phyloP scores from a whole-genome alignment of 1,140 invertebrate species.

The Solenopsis fugax region DNA sequence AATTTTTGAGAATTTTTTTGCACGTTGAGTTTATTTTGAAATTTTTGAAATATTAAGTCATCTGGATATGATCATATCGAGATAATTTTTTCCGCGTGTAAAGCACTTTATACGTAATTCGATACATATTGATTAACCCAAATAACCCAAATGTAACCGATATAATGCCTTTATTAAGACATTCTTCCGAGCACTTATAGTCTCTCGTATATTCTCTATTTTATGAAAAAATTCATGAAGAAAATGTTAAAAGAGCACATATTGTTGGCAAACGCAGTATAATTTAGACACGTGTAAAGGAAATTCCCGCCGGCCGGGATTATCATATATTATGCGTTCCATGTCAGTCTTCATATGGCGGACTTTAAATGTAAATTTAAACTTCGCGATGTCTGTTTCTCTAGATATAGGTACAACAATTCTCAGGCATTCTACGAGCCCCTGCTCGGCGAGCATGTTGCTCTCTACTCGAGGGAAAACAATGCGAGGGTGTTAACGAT shows the following conservation, averaged over 20 bases:
- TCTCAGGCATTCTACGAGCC: constrained; percentile 83
- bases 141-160: not conserved
- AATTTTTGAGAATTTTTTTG: constrained; percentile 11
- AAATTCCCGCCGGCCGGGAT: constrained; percentile 35
- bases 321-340: constrained; percentile 51
- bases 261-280: constrained; percentile 36
- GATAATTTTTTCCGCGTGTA: not conserved
- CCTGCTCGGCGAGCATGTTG: constrained; percentile 82
- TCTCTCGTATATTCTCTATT: not conserved
- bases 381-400: constrained; percentile 47
- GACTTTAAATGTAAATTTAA: constrained; percentile 59
- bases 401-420: constrained; percentile 68
- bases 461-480: constrained; percentile 82
- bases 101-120: not conserved
- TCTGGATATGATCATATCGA: not conserved
- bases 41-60: not conserved
- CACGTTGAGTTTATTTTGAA: not conserved
- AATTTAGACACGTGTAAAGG: constrained; percentile 49
- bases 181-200: not conserved
- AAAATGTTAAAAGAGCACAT: constrained; percentile 22
- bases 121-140: not conserved
- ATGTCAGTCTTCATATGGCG: constrained; percentile 45
- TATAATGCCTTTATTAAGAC: constrained; percentile 22
- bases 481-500: constrained; percentile 66
- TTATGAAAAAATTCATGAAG: not conserved